Evolutionary conservation across 2,888 invertebrate genomes (phyloP).

Genomic region (Tridacna gigas): DNA sequence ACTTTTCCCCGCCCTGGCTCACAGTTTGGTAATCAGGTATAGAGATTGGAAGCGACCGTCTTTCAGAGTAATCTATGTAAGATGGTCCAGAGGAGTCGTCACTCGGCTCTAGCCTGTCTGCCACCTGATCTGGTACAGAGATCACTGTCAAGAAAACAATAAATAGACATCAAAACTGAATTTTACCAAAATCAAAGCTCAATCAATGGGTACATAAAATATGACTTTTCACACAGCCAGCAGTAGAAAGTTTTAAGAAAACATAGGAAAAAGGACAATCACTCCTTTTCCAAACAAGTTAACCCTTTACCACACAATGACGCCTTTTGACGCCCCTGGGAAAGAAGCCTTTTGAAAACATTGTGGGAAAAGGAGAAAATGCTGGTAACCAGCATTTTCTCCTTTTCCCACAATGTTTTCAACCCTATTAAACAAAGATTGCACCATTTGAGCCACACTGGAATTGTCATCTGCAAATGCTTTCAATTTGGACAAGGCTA

Average conservation of each 20-base stretch:
- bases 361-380: neutral
- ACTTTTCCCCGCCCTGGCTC: conserved; percentile 90
- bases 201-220: too few relatives aligned
- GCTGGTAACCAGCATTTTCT: too few relatives aligned
- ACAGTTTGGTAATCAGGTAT: conserved; percentile 96
- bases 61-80: conserved; percentile 91
- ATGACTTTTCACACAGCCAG: too few relatives aligned
- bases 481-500: neutral
- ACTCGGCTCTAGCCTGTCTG: conserved; percentile 83
- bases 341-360: neutral
- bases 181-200: too few relatives aligned
- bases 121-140: conserved; percentile 83
- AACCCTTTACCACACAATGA: neutral
- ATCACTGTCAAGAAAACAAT: conserved; percentile 75
- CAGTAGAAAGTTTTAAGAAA: too few relatives aligned
- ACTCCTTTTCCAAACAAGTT: too few relatives aligned
- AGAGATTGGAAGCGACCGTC: conserved; percentile 90
- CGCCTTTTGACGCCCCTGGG: neutral
- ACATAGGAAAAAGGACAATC: too few relatives aligned
- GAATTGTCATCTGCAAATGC: neutral
- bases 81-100: conserved; percentile 92
- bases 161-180: too few relatives aligned
- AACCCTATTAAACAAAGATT: neutral
- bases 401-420: neutral
- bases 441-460: neutral